Base-by-base conservation (phyloP, 2,797 vertebrate species). In the Tympanoctomys barrerae region DNA sequence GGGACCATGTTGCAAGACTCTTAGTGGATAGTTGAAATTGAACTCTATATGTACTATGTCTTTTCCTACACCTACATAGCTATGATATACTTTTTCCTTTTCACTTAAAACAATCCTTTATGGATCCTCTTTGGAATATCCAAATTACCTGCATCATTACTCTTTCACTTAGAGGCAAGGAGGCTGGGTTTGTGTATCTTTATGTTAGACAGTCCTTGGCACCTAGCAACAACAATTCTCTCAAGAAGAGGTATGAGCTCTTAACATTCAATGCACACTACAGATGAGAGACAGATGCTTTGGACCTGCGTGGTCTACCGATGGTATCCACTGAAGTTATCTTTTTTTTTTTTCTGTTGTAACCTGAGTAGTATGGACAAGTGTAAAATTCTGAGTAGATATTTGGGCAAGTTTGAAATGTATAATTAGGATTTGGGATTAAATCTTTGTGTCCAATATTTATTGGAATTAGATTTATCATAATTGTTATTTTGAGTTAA, bases 401-500 rank as follows among this genome's bases (percentile, higher is more conserved):
- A 90, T 59, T 75, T 83, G n/a, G 62, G 64, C 9, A 54, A 82
- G 18, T 64, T 39, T 75, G 4, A 95, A 71, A 66, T 70, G 11
- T n/a, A 81, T 33, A 85, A 14, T 49, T 84, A 79, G 31, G 80
- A n/a, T 84, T 94, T 7, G 49, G 24, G 31, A 81, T 92, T 31
- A 62, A 89, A 33, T 42, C 42, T 90, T 78, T 33, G 2, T 18
- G 61, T 93, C 19, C 46, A 28, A 3, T 71, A 71, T 94, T 85
- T 66, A 62, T 81, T 90, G 8, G 16, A 80, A 59, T 91, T 77
- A 26, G 5, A 10, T 54, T 94, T 42, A 87, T 79, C 10, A n/a
- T 84, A 94, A 93, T 87, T 61, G 10, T 33, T 91, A 62, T 52
- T 78, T 68, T 71, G 49, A 31, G 59, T 79, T 94, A 86, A 87